phyloP scores from a whole-genome alignment of 2,797 vertebrate genomes.

The Loris lydekkerianus region DNA sequence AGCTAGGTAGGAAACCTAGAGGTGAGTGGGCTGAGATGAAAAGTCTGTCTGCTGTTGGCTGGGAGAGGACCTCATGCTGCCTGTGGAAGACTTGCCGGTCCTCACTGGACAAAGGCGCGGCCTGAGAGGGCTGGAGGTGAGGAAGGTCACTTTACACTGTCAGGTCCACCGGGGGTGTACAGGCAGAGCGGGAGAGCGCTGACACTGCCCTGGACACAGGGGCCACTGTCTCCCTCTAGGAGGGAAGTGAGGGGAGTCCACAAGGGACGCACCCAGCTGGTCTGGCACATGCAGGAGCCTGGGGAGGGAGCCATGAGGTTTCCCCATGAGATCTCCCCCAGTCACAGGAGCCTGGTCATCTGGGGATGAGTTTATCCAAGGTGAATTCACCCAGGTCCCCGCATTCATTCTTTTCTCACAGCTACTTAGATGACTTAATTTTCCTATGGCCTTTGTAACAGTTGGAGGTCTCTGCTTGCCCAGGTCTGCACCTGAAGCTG shows the following conservation, averaged over 20 bases:
- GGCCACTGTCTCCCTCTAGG: neutral
- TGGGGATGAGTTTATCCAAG: no score
- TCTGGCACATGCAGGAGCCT: neutral
- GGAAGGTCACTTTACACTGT: neutral
- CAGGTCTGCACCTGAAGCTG: neutral
- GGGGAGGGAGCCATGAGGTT: no score
- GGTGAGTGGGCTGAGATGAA: neutral
- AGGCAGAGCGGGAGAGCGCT: neutral
- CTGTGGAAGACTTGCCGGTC: neutral
- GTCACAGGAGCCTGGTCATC: neutral
- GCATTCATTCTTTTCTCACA: neutral
- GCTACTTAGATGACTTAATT: neutral
- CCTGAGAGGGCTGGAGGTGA: neutral
- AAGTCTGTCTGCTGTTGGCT: neutral
- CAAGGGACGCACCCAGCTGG: no score
- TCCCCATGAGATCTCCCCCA: neutral
- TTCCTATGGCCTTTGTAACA: neutral
- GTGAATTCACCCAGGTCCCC: neutral
- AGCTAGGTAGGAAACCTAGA: constrained; percentile 78
- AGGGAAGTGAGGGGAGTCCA: neutral
- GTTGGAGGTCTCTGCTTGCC: neutral
- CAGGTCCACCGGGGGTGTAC: neutral
- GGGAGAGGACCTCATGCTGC: neutral
- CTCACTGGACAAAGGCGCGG: no score
- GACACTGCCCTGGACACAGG: neutral